Conservation (phyloP, 2,113 vertebrate species). For the Seriola quinqueradiata region DNA sequence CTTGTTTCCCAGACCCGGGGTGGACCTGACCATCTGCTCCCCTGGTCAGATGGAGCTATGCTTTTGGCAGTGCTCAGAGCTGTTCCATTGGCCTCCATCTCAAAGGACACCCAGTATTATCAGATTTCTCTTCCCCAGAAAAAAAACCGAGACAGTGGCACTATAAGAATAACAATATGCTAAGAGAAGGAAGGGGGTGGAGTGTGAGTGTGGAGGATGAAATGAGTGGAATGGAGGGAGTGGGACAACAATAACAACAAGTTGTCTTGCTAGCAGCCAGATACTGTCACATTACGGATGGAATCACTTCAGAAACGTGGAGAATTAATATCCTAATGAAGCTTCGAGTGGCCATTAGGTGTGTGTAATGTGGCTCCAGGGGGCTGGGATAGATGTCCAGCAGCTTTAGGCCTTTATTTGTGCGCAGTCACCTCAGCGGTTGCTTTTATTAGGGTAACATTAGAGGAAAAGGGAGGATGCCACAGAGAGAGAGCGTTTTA, state of each 20-base stretch:
- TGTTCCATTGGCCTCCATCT: conserved; percentile 90
- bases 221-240: conserved; percentile 56
- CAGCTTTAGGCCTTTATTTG: conserved; percentile 95
- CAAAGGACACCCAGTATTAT: conserved; percentile 91
- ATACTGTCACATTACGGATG: conserved; percentile 95
- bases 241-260: conserved; percentile 87
- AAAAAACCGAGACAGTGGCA: conserved; percentile 80
- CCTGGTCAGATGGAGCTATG: conserved; percentile 84
- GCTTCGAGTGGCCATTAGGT: conserved; percentile 94
- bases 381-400: conserved; percentile 95
- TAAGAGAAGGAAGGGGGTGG: conserved; percentile 70
- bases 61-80: conserved; percentile 90
- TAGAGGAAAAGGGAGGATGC: conserved; percentile 90
- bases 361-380: conserved; percentile 96
- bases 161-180: conserved; percentile 86
- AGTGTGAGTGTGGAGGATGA: conserved; percentile 50
- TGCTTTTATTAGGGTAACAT: conserved; percentile 96
- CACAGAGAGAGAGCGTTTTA: conserved; percentile 92
- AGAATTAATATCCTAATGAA: conserved; percentile 99
- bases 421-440: conserved; percentile 94
- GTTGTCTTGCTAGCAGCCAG: conserved; percentile 92
- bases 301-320: conserved; percentile 95
- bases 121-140: conserved; percentile 90
- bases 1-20: conserved; percentile 79
- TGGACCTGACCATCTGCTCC: conserved; percentile 86